Evolutionary conservation across 2,113 vertebrate genomes (phyloP), one percentile per base, ranked within the genome.

Genomic region (Melanocharis versteri): DNA sequence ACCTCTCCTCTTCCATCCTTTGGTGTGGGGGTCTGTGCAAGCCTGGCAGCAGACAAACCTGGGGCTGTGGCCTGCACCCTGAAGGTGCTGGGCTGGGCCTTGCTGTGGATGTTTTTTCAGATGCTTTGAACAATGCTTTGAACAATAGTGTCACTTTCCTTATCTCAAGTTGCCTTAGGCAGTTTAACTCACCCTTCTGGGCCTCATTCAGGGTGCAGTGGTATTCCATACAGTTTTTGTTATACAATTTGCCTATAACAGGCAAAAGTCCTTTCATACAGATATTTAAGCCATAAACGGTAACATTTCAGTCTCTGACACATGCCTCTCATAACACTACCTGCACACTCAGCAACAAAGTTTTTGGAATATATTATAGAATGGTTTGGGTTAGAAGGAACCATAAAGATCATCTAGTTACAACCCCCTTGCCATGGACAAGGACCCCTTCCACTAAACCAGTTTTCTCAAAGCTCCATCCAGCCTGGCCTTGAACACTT

Each of bases 201-300:
- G 40, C 14, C 10, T 73, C 42, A 58, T 16, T 58, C 33, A 37
- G 9, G 9, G 7, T 60, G n/a, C 1, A 0, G 23, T 24, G 20
- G 15, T 54, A 23, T 54, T 35, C 9, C 31, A 35, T 44, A 31
- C 31, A 64, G 12, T 24, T 44, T 35, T 53, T 54, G 15, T 18
- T 23, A 28, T n/a, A 64, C 8, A 15, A 13, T 53, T 65, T 35
- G 53, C 9, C 26, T 44, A 2, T 14, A 44, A 23, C 31, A 44
- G 19, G 26, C 26, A 30, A 35, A 65, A 35, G 12, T 30, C 19
- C 7, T 53, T 53, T 64, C 19, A 35, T 44, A 14, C 64, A 44
- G 11, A 44, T 54, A 12, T 66, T 45, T 56, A 31, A 56, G 40
- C 50, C 13, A 56, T 45, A 24, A 79, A 45, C 15, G 3, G 14